Base-by-base conservation (phyloP, 92 coral and sea anemone genomes). In the Bergia puertoricense region DNA sequence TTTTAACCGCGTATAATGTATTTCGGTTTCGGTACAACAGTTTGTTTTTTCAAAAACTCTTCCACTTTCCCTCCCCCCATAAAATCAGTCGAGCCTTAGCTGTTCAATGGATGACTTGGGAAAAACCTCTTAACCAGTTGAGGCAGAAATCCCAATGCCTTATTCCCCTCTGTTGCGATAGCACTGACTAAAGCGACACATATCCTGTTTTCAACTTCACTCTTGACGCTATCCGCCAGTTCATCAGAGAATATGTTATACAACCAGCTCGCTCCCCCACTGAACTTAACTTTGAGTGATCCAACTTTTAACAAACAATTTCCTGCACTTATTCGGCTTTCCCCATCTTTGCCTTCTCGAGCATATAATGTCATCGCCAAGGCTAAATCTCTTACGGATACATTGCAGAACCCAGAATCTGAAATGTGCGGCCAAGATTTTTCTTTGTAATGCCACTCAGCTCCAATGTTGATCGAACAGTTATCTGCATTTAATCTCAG, bases 261-360 rank as follows among this genome's bases (percentile, higher is more conserved):
- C 81, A 95, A 62, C 98, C 98, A 95, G 79, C 98, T 95, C 85
- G 96, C 94, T 23, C 98, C 96, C 23, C 98, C 98, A 37, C 83
- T 80, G 39, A 95, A 95, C 74, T 81, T 92, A 45, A 95, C 88
- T 45, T 92, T 91, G 8, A 95, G 83, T n/a, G 94, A 88, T n/a
- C 93, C 93, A 51, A 95, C 90, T 48, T 92, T 92, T 56, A 95
- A 45, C 6, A 41, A 54, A 68, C 98, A 95, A 81, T 92, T 90
- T 45, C 90, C 85, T 23, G 91, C 98, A 45, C 86, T 89, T 73
- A 95, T 86, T 43, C 89, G 86, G n/a, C 79, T 59, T 89, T 80
- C 76, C 75, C 79, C 23, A 89, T 75, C 56, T 85, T 78, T 13
- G 38, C 38, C 81, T 90, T 94, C 95, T 77, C 75, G 57, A 38